These are phyloP conservation scores for Characodon lateralis DNA, from an alignment of 2,797 vertebrate species.

Conservation along the genomic window DNA sequence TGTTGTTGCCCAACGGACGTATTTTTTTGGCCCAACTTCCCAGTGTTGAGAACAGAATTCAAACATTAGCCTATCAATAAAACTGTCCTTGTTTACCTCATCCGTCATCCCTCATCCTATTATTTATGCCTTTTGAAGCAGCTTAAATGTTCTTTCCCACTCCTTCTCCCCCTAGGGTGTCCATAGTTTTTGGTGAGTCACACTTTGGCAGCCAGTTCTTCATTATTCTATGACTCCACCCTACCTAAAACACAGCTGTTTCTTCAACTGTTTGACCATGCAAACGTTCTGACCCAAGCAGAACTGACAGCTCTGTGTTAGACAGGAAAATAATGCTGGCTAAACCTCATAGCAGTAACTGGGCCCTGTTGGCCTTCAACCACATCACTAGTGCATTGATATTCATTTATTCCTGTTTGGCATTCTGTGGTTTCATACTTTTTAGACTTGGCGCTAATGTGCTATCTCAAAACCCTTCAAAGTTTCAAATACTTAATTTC, in stretches of 20 bases:
- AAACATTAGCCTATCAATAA: background rate
- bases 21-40: conserved; percentile 12
- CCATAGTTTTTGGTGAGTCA: conserved; percentile 72
- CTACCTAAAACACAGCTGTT: conserved; percentile 73
- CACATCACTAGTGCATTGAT: background rate
- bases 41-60: background rate
- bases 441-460: background rate
- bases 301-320: conserved; percentile 39
- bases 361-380: background rate
- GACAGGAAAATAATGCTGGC: conserved; percentile 21
- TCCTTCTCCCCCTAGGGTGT: conserved; percentile 52
- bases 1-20: conserved; percentile 28
- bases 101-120: background rate
- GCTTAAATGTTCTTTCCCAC: conserved; percentile 21
- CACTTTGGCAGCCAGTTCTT: conserved; percentile 65
- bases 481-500: background rate
- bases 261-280: conserved; percentile 49
- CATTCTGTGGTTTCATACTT: background rate
- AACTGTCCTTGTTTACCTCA: background rate
- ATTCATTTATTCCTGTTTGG: background rate
- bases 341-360: conserved; percentile 23
- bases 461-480: background rate
- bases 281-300: conserved; percentile 41
- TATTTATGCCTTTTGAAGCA: conserved; percentile 8
- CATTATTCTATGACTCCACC: conserved; percentile 62